Percentiles rank a stretch among this genome's conserved stretches.
Evolutionary conservation across 92 coral and sea anemone genomes (phyloP).

Genomic region (Actinernus sp.): DNA sequence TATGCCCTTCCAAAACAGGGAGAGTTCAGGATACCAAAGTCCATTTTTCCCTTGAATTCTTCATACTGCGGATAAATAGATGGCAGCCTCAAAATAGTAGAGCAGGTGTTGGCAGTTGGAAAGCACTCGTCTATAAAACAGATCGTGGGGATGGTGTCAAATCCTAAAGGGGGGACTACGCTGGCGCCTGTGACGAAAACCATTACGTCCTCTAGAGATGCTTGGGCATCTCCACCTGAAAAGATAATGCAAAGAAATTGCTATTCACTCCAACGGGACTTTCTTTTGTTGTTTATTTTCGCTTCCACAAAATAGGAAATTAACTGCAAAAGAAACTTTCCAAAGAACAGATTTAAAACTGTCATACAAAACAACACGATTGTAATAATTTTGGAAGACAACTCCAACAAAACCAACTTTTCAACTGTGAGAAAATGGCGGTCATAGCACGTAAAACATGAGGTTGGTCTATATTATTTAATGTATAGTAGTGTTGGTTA

Average conservation of each 20-base stretch:
- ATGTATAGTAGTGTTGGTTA: too few relatives aligned
- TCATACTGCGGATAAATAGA: neutral
- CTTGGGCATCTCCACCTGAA: neutral
- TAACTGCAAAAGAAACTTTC: too few relatives aligned
- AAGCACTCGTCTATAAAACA: slow-evolving; percentile 9
- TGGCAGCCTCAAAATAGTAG: neutral
- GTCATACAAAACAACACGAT: too few relatives aligned
- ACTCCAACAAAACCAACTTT: too few relatives aligned
- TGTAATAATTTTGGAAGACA: too few relatives aligned
- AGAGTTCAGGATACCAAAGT: slow-evolving; percentile 16
- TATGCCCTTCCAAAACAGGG: slow-evolving; percentile 27
- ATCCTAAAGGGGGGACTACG: slow-evolving; percentile 28
- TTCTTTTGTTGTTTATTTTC: too few relatives aligned
- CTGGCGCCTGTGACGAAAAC: slow-evolving; percentile 31
- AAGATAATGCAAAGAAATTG: neutral
- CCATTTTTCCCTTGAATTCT: slow-evolving; percentile 14
- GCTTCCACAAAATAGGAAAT: too few relatives aligned
- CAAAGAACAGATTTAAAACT: too few relatives aligned
- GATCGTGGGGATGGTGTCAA: slow-evolving; percentile 16
- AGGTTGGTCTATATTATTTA: too few relatives aligned
- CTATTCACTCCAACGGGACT: too few relatives aligned
- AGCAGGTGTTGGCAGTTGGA: slow-evolving; percentile 27
- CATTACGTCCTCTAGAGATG: slow-evolving; percentile 18
- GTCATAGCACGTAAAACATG: too few relatives aligned
- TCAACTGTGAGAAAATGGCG: too few relatives aligned